Base-by-base conservation (phyloP, 2,113 vertebrate species). In the Charina bottae region DNA sequence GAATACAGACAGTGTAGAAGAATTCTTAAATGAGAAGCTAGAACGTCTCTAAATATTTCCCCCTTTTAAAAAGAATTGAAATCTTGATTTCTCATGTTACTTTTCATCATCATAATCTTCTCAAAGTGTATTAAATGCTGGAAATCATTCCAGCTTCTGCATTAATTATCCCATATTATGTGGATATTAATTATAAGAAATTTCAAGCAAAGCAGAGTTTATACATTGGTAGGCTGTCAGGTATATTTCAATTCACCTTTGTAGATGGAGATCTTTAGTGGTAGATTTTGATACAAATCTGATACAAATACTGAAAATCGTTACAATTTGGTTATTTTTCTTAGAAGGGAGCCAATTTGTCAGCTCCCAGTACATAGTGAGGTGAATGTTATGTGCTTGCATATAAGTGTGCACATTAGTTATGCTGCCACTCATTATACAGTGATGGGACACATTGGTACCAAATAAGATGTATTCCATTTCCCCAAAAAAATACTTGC, bases 1-100 rank as follows among this genome's bases (percentile, higher is more conserved):
- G 99, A 99, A 99, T 96, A 99, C 99, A 4, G 99, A 99, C 97
- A 99, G 99, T 0, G 99, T 99, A 54, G 99, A 99, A 96, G 99
- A 99, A 97, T 99, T 99, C 95, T 96, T 99, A 28, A 98, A 98
- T 95, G 99, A 99, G 96, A 99, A 99, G 95, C 96, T 99, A 94
- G 98, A 99, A 3, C 98, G 98, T 84, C 94, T 99, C 93, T 99
- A 99, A 97, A 96, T 90, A 85, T n/a, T 12, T 23, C 37, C 11
- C 2, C n/a, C 42, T 84, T 42, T 60, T 59, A 78, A 19, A 42
- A 78, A 78, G 9, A 59, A n/a, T 33, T 19, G 54, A 54, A 37
- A 28, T 93, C 94, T 24, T 95, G 15, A 93, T 95, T 28, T 95
- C 10, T 94, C 91, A 62, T 93, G 23, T 92, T 84, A n/a, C 94